phyloP scores from a whole-genome alignment of 1,140 invertebrate genomes.

The Ceratina japonica region DNA sequence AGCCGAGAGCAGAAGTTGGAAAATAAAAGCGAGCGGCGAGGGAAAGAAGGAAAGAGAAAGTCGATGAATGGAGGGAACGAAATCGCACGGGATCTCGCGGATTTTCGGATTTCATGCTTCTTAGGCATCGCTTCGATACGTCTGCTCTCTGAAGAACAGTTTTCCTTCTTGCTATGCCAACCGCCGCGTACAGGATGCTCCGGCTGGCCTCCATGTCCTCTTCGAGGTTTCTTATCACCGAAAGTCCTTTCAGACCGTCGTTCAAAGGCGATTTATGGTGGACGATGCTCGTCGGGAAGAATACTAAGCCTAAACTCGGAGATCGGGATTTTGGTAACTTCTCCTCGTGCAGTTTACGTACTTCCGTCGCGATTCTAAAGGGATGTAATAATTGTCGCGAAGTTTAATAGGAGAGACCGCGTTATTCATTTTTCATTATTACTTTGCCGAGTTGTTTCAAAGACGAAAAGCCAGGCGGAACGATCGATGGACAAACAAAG shows the following conservation, averaged over 20 bases:
- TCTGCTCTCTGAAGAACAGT: conserved; percentile 13
- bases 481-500: too few relatives aligned
- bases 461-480: too few relatives aligned
- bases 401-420: too few relatives aligned
- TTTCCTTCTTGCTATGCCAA: conserved; percentile 32
- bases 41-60: background rate
- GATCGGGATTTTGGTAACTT: background rate
- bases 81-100: conserved; percentile 64
- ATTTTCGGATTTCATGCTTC: conserved; percentile 69
- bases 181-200: conserved; percentile 18
- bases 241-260: conserved; percentile 45
- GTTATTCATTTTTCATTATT: too few relatives aligned
- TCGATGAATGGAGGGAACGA: conserved; percentile 13
- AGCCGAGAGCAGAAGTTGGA: conserved; percentile 29
- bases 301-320: conserved; percentile 10
- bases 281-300: conserved; percentile 15
- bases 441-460: too few relatives aligned
- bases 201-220: conserved; percentile 26
- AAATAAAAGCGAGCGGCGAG: conserved; percentile 1
- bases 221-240: conserved; percentile 49
- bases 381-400: too few relatives aligned
- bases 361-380: too few relatives aligned
- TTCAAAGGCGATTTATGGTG: conserved; percentile 60
- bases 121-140: conserved; percentile 47
- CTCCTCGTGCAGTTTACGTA: too few relatives aligned